Evolutionary conservation across 2,888 invertebrate species (phyloP), one percentile per base, ranked within the genome.

Genomic region (Tetramorium bicarinatum): DNA sequence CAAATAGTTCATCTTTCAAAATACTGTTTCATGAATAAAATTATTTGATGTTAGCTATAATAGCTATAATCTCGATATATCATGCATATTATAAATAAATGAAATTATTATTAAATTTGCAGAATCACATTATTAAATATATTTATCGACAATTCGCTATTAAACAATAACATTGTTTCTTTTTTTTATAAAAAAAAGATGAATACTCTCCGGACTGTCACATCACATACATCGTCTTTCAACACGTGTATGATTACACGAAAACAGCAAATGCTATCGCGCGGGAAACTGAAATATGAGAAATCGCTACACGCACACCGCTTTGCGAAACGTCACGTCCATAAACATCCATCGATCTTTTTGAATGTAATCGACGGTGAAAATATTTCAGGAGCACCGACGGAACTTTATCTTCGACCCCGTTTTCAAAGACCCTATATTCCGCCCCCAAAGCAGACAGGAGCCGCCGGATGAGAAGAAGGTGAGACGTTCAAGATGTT

Each of bases 371-470:
- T 84, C 69, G 66, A 59, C 79, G 80, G 47, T 72, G 80, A 82
- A 90, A 90, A 91, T 91, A 91, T 90, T 91, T 90, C 81, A 85
- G 88, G 91, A 93, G 90, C 85, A 89, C 91, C 88, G 92, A 91
- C 88, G 89, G 87, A 86, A 89, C 91, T 90, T 87, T 86, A 87
- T 91, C 89, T 87, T 85, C 75, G 52, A 72, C 25, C 47, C 82
- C 86, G 75, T 87, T 86, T 89, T 75, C 84, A 76, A 64, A 59
- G 86, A 85, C 83, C 82, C 83, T 75, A 83, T 83, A 86, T 83
- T 54, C 77, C 38, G 11, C n/a, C 47, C 47, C 69, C 21, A 67
- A 59, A 85, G 82, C 62, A 54, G 38, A 61, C 18, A 62, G 59
- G 67, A 66, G 61, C 21, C 41, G 49, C 56, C 34, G 29, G 61